phyloP scores from a whole-genome alignment of 2,113 vertebrate genomes.

The Pagrus major region DNA sequence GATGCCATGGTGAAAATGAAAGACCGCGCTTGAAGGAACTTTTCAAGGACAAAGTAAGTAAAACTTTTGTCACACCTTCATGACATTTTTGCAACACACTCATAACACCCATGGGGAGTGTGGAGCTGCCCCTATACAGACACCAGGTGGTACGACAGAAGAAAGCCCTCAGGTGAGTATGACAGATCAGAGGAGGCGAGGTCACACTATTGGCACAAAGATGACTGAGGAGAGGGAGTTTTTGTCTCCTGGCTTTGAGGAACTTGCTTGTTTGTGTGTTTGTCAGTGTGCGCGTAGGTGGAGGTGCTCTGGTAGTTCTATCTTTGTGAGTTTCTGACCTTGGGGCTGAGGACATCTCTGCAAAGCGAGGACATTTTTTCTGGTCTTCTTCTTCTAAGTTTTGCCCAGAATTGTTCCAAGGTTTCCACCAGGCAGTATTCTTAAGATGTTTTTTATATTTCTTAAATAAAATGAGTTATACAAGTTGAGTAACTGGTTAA shows the following conservation, averaged over 20 bases:
- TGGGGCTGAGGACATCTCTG: conserved; percentile 13
- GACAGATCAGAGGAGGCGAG: conserved; percentile 65
- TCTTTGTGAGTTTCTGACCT: conserved; percentile 43
- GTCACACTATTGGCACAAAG: conserved; percentile 55
- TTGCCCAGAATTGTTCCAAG: not conserved
- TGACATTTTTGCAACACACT: conserved; percentile 32
- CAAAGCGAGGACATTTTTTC: conserved; percentile 12
- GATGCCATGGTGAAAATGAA: conserved; percentile 17
- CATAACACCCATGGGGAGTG: conserved; percentile 7
- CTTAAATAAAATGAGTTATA: no score
- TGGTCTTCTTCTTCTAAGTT: not conserved
- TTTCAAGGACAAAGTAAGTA: conserved; percentile 44
- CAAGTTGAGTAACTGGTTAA: no score
- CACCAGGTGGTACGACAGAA: conserved; percentile 69
- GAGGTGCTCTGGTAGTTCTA: not conserved
- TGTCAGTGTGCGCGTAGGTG: conserved; percentile 10
- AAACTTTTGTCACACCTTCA: conserved; percentile 38
- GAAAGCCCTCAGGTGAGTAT: conserved; percentile 63
- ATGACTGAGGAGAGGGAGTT: conserved; percentile 37
- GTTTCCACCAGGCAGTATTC: no score
- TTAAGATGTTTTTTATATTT: no score
- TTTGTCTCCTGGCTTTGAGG: conserved; percentile 34
- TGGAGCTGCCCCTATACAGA: conserved; percentile 37
- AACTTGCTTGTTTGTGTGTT: conserved; percentile 43
- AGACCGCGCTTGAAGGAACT: conserved; percentile 35